Percentiles rank a stretch among this genome's conserved stretches.
Evolutionary conservation across 2,888 invertebrate species (phyloP).

Genomic region (Troides helena): DNA sequence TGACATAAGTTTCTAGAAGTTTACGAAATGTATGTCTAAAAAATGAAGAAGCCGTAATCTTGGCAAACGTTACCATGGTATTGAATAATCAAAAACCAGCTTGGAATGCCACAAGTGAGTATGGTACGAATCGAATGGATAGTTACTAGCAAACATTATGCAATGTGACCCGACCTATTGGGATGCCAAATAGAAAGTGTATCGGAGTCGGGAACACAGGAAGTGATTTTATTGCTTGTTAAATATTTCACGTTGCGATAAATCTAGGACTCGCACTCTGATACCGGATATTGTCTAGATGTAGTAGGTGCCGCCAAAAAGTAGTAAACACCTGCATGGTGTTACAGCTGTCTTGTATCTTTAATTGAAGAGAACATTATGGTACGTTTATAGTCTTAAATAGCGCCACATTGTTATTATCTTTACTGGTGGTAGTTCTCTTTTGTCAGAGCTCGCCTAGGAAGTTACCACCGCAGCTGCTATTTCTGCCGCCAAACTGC

Average conservation of each 20-base stretch:
- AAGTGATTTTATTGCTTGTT: constrained; percentile 41
- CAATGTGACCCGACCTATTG: constrained; percentile 50
- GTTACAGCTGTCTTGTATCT: too few relatives aligned
- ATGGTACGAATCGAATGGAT: constrained; percentile 36
- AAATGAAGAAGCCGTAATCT: constrained; percentile 34
- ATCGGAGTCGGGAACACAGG: constrained; percentile 38
- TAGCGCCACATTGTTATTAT: too few relatives aligned
- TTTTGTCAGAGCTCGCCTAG: too few relatives aligned
- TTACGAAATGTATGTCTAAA: constrained; percentile 24
- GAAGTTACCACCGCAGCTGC: too few relatives aligned
- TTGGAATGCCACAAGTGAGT: constrained; percentile 46
- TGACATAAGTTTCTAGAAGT: constrained; percentile 13
- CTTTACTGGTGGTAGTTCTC: too few relatives aligned
- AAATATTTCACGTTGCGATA: constrained; percentile 27
- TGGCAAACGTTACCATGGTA: constrained; percentile 34
- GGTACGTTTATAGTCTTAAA: too few relatives aligned
- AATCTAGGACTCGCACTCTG: background rate
- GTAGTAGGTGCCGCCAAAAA: too few relatives aligned
- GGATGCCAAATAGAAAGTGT: constrained; percentile 44
- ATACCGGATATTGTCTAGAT: too few relatives aligned
- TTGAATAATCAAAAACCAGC: constrained; percentile 43
- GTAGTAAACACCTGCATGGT: too few relatives aligned
- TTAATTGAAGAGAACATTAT: too few relatives aligned
- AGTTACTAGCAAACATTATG: constrained; percentile 40
- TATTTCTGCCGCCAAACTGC: too few relatives aligned